Conservation (phyloP, 2,888 invertebrate species). For the Melipona beecheii region DNA sequence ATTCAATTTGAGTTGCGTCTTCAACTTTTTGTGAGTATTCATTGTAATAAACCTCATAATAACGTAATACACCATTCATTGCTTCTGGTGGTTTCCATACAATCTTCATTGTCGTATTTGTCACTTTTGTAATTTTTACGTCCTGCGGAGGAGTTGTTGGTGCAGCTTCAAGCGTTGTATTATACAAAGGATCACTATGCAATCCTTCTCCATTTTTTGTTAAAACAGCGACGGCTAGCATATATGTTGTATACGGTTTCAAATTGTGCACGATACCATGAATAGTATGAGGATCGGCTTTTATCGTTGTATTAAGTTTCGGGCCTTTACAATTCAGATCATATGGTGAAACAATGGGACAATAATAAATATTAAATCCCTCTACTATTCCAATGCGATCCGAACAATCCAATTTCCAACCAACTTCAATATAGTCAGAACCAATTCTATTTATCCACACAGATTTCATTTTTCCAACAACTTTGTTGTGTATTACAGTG, state of each 20-base stretch:
- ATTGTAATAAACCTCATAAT: conserved; percentile 88
- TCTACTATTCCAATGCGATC: conserved; percentile 89
- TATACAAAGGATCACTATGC: conserved; percentile 87
- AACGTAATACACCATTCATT: conserved; percentile 90
- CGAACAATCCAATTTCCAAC: conserved; percentile 92
- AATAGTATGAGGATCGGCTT: conserved; percentile 85
- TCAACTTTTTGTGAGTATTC: conserved; percentile 71
- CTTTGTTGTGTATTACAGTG: conserved; percentile 85
- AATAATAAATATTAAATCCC: conserved; percentile 91
- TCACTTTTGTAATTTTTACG: conserved; percentile 86
- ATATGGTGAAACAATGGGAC: conserved; percentile 86
- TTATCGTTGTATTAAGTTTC: conserved; percentile 83
- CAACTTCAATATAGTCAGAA: conserved; percentile 87
- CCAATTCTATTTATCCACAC: conserved; percentile 85
- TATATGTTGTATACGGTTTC: conserved; percentile 91
- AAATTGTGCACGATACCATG: conserved; percentile 87
- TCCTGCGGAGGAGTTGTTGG: conserved; percentile 87
- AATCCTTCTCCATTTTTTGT: conserved; percentile 86
- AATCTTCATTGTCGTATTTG: conserved; percentile 87
- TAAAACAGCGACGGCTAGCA: conserved; percentile 88
- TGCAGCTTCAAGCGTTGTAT: conserved; percentile 89
- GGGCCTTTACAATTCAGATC: conserved; percentile 86
- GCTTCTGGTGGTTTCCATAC: conserved; percentile 89
- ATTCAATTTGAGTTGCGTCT: conserved; percentile 59
- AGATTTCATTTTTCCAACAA: conserved; percentile 86